Evolutionary conservation across 2,888 invertebrate genomes (phyloP), one percentile per base, ranked within the genome.

Genomic region (Drosophila ezoana): DNA sequence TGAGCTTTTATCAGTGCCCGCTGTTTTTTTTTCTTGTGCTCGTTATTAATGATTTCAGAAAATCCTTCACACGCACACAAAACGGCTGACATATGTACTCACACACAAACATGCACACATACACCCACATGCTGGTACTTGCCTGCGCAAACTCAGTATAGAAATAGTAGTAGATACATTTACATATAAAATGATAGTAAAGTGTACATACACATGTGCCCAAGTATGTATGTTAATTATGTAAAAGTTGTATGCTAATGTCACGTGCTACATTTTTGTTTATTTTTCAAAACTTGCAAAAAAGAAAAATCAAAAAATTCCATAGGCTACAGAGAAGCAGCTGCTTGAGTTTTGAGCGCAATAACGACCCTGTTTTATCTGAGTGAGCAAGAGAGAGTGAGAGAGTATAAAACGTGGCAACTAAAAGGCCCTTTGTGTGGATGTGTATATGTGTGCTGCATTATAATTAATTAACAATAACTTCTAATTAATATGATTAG

Each of bases 121-220:
- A 53, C 74, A 52, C 61, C 63, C 63, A 68, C 63, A 59, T 9
- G 37, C 41, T 38, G 40, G 11, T 60, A 43, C 51, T 62, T 51
- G 62, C 58, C 60, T 74, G 83, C 83, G 83, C 83, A 83, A 74
- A 51, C 83, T 67, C 87, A 79, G 76, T 79, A 52, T 41, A 41
- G 48, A 56, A 81, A 69, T 70, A 67, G 76, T 74, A 71, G 76
- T 74, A 74, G 70, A 83, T 72, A 81, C 60, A 54, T 67, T 60
- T 76, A 79, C 70, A 70, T 56, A 64, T 47, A 58, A 45, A 48
- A 63, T 47, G 67, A 59, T 76, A 84, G 76, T 69, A 73, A 77
- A 52, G 32, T 35, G 49, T 70, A 68, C 58, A 56, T 40, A 58
- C 40, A 72, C 53, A 73, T 23, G n/a, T 58, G 14, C 41, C 2